Evolutionary conservation across 2,113 vertebrate species (phyloP).

Genomic region (Dryoscopus gambensis): DNA sequence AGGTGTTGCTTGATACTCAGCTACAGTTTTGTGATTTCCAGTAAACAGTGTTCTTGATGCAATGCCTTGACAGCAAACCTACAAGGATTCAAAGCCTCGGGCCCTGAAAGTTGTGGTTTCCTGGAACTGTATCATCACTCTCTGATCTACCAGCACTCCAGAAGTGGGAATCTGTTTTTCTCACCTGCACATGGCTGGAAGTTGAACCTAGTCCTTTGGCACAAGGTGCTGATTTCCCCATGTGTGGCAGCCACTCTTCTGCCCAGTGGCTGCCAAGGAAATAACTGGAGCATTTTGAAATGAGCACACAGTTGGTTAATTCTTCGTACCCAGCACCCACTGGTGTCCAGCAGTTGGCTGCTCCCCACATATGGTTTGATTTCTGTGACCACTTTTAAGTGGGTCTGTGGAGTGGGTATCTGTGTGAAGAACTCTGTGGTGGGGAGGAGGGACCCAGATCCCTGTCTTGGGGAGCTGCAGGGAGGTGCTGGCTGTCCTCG

Average conservation of each 20-base stretch:
- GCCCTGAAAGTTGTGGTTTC: background rate
- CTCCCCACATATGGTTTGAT: background rate
- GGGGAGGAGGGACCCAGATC: background rate
- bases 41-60: background rate
- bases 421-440: background rate
- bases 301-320: background rate
- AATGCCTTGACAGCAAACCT: background rate
- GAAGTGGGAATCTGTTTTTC: background rate
- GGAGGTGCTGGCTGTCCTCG: background rate
- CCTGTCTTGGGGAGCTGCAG: background rate
- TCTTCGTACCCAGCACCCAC: background rate
- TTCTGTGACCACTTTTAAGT: background rate
- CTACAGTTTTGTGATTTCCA: background rate
- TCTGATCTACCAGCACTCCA: background rate
- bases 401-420: background rate
- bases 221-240: background rate
- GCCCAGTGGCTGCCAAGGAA: background rate
- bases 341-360: background rate
- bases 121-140: background rate
- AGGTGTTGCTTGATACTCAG: background rate
- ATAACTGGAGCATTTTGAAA: background rate
- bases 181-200: background rate
- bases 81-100: background rate
- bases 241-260: fast-evolving
- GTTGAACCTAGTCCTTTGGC: background rate